Conservation (phyloP, 2,113 vertebrate genomes). For the Thymallus thymallus region DNA sequence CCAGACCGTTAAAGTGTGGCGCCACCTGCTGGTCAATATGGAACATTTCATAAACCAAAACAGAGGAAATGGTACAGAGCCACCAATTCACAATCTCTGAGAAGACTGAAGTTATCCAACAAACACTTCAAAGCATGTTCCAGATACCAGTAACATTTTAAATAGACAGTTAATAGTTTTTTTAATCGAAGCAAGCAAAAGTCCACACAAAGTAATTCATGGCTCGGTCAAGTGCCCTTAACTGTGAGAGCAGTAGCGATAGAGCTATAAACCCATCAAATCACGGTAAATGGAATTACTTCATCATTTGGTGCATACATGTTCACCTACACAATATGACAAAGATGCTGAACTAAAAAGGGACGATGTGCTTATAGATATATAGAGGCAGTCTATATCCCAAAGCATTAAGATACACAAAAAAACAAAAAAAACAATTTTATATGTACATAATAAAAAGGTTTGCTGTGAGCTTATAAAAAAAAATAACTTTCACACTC, state of each 20-base stretch:
- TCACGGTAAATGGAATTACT: neutral
- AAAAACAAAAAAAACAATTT: constrained; percentile 6
- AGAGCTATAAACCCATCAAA: neutral
- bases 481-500: no score
- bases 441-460: constrained; percentile 6
- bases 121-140: neutral
- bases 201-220: neutral
- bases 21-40: neutral
- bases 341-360: neutral
- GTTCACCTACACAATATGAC: neutral
- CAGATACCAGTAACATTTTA: neutral
- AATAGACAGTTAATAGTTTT: neutral
- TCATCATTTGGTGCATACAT: neutral
- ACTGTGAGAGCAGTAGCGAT: neutral
- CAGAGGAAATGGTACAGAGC: neutral
- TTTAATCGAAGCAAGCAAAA: neutral
- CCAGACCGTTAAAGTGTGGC: neutral
- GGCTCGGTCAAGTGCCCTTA: neutral
- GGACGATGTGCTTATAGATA: neutral
- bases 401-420: constrained; percentile 5
- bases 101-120: neutral
- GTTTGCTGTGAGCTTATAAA: neutral
- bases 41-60: neutral
- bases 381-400: neutral
- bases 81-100: neutral